These are phyloP conservation scores for Eucera pruinosa DNA, from an alignment of 2,888 invertebrate species.

Conservation along the genomic window DNA sequence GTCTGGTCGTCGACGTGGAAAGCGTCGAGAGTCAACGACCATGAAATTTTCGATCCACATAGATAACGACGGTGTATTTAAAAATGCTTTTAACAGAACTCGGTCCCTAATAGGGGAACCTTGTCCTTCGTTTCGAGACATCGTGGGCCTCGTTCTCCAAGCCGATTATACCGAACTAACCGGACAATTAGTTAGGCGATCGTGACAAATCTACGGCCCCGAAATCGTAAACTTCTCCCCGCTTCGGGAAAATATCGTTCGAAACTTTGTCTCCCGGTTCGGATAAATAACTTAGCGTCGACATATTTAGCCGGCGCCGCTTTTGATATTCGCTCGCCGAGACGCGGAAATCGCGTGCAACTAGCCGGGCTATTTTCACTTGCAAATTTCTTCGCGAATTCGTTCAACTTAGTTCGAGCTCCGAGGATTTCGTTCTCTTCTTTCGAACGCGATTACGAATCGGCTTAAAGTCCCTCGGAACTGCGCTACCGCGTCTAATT, in stretches of 20 bases:
- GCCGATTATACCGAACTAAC: slow-evolving; percentile 40
- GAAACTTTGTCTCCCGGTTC: neutral
- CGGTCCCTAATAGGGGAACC: slow-evolving; percentile 75
- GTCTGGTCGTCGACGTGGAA: too few species aligned
- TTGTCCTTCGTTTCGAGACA: slow-evolving; percentile 52
- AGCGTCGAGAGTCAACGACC: slow-evolving; percentile 48
- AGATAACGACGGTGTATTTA: slow-evolving; percentile 80
- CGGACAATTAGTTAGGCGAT: slow-evolving; percentile 56
- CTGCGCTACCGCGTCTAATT: too few species aligned
- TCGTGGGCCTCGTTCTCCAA: slow-evolving; percentile 11
- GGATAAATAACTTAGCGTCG: slow-evolving; percentile 16
- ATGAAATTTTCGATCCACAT: slow-evolving; percentile 75
- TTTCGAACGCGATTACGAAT: slow-evolving; percentile 2
- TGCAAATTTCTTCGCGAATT: slow-evolving; percentile 51
- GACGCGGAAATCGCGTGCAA: slow-evolving; percentile 17
- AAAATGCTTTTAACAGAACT: slow-evolving; percentile 81
- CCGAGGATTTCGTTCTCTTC: neutral
- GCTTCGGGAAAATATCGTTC: neutral
- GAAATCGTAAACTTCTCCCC: slow-evolving; percentile 25
- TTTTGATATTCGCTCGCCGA: slow-evolving; percentile 8
- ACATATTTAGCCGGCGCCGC: slow-evolving; percentile 21
- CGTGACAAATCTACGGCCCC: slow-evolving; percentile 55
- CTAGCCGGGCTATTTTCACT: slow-evolving; percentile 33
- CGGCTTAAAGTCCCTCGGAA: neutral
- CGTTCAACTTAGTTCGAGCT: slow-evolving; percentile 3